phyloP scores from a whole-genome alignment of 2,888 invertebrate species.

The Pollenia angustigena region DNA sequence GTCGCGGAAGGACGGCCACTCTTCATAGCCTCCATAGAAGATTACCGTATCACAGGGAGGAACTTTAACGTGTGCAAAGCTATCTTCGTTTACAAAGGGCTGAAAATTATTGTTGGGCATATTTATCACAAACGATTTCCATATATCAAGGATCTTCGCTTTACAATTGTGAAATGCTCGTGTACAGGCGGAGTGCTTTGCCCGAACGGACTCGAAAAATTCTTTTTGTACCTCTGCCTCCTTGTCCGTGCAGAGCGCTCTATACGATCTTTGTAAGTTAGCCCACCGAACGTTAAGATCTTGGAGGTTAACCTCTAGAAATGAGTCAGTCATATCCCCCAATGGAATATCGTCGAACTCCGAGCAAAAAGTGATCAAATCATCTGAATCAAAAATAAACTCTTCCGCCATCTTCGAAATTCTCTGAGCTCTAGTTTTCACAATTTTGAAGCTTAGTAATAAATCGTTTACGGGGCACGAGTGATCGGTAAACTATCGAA shows the following conservation, averaged over 20 bases:
- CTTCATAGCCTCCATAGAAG: constrained; percentile 27
- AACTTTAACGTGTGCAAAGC: not conserved
- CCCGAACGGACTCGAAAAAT: constrained; percentile 2
- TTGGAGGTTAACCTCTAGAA: not conserved
- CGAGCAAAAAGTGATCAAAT: not conserved
- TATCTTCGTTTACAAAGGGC: not conserved
- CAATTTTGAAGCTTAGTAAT: too few relatives aligned
- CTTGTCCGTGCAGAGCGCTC: too few relatives aligned
- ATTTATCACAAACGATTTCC: too few relatives aligned
- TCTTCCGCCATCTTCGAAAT: too few relatives aligned
- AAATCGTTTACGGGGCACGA: too few relatives aligned
- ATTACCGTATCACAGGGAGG: constrained; percentile 24
- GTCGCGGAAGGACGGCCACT: too few relatives aligned
- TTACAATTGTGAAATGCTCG: constrained; percentile 12
- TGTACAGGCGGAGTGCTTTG: constrained; percentile 21
- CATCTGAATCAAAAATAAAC: too few relatives aligned
- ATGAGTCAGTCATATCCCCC: constrained; percentile 6
- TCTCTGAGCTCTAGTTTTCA: too few relatives aligned
- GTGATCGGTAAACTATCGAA: too few relatives aligned
- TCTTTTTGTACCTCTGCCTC: too few relatives aligned
- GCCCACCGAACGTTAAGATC: not conserved
- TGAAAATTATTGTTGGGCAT: too few relatives aligned
- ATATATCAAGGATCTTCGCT: constrained; percentile 8
- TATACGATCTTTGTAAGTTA: constrained; percentile 22
- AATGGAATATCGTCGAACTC: constrained; percentile 17